A percentile compares a stretch with the other conserved stretches of the same genome.
Conservation (phyloP, 2,797 vertebrate species). For the Hafferia zeledoni region DNA sequence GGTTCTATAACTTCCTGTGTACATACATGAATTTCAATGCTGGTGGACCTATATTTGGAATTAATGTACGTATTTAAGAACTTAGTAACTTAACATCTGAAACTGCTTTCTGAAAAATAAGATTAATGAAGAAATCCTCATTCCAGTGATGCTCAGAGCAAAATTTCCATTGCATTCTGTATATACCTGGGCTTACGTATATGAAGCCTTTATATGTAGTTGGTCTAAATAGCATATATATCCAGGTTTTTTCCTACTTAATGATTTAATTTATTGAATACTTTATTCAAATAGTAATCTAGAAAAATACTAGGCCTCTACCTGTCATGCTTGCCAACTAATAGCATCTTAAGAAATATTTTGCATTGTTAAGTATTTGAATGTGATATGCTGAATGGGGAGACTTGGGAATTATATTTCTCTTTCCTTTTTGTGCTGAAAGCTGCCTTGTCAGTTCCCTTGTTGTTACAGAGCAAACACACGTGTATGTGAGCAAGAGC, state of each 20-base stretch:
- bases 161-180: neutral
- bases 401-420: neutral
- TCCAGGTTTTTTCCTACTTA: neutral
- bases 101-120: neutral
- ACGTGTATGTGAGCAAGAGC: neutral
- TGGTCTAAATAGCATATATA: neutral
- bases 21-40: neutral
- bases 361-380: neutral
- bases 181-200: accelerated
- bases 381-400: neutral
- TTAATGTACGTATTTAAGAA: neutral
- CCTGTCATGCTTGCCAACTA: neutral
- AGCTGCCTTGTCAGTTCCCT: neutral
- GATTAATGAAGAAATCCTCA: neutral
- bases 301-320: neutral
- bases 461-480: accelerated
- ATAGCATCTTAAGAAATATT: neutral
- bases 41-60: neutral
- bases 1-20: neutral
- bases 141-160: neutral
- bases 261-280: neutral
- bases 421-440: neutral
- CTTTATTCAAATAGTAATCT: neutral
- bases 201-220: neutral
- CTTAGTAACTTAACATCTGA: neutral